Conservation (phyloP, 2,113 vertebrate genomes). For the Suricata suricatta region DNA sequence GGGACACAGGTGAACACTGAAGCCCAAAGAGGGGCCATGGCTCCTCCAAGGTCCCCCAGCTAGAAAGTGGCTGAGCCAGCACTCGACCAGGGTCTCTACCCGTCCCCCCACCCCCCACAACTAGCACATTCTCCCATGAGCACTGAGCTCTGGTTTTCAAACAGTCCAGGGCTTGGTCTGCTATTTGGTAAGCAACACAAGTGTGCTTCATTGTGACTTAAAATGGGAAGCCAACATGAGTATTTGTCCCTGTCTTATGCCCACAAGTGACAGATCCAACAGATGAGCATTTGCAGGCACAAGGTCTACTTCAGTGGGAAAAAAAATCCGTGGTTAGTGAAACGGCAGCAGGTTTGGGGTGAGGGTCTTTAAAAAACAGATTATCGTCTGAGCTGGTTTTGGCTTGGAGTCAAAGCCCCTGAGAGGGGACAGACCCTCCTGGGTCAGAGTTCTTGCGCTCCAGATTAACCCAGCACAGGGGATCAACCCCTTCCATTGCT, state of each 20-base stretch:
- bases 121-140: neutral
- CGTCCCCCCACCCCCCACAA: neutral
- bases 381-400: neutral
- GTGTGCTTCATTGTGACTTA: neutral
- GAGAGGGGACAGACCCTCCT: neutral
- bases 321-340: neutral
- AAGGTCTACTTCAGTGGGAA: neutral
- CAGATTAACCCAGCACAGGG: neutral
- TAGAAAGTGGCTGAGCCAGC: neutral
- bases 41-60: neutral
- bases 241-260: neutral
- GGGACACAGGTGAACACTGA: neutral
- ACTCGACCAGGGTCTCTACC: neutral
- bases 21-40: neutral
- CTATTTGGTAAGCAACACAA: neutral
- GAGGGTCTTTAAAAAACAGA: neutral
- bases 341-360: neutral
- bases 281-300: neutral
- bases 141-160: neutral
- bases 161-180: neutral
- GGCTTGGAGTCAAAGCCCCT: neutral
- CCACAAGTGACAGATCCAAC: no score
- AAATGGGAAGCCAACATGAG: neutral
- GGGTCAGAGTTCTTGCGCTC: neutral
- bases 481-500: neutral